Conservation (phyloP, 2,888 invertebrate species). For the Eutolmus rufibarbis region DNA sequence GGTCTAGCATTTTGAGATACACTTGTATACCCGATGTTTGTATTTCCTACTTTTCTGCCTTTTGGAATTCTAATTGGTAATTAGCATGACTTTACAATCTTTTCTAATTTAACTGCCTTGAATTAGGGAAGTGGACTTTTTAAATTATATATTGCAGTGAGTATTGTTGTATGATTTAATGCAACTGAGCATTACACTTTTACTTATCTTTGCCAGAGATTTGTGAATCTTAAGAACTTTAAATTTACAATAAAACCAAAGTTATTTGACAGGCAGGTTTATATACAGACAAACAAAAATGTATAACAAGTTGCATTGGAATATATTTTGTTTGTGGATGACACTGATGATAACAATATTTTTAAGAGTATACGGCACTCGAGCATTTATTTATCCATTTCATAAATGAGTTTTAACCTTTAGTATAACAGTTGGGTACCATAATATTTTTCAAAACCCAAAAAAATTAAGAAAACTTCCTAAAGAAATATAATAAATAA, state of each 20-base stretch:
- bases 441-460: neutral
- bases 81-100: neutral
- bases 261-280: neutral
- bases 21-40: neutral
- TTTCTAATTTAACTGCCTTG: neutral
- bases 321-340: neutral
- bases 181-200: too few species aligned
- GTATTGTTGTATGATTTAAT: neutral
- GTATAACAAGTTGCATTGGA: neutral
- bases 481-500: neutral
- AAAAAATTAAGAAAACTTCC: neutral
- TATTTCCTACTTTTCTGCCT: neutral
- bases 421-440: too few species aligned
- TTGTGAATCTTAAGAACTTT: neutral
- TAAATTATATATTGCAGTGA: neutral
- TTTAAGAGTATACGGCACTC: neutral
- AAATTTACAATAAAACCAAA: too few species aligned
- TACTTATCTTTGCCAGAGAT: too few species aligned
- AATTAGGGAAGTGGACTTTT: neutral
- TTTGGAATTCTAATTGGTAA: neutral
- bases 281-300: neutral
- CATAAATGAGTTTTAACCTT: neutral
- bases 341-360: neutral
- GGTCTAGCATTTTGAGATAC: neutral
- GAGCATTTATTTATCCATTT: neutral